phyloP scores from a whole-genome alignment of 1,140 invertebrate species.

The Scaptodrosophila lebanonensis region DNA sequence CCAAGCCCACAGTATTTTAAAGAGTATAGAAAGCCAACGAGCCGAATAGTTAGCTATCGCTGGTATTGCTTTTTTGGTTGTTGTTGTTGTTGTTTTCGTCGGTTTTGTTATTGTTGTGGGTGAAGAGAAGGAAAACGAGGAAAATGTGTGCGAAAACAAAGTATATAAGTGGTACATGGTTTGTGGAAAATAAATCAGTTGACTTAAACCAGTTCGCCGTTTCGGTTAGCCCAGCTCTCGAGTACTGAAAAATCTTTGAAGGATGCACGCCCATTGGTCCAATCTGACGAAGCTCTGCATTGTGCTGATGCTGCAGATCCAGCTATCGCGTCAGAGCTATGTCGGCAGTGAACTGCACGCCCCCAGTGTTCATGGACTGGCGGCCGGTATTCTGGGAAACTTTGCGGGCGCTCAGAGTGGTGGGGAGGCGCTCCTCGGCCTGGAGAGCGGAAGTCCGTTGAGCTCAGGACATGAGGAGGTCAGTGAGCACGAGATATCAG shows the following conservation, averaged over 20 bases:
- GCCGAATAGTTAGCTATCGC: too few relatives aligned
- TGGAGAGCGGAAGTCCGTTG: conserved; percentile 9
- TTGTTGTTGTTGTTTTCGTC: conserved; percentile 2
- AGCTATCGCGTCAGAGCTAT: conserved; percentile 32
- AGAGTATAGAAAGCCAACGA: conserved; percentile 36
- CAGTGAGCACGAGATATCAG: too few relatives aligned
- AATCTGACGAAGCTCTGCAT: too few relatives aligned
- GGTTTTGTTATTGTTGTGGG: conserved; percentile 12
- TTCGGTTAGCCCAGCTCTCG: conserved; percentile 26
- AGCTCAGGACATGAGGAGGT: background rate
- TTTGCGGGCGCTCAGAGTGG: conserved; percentile 53
- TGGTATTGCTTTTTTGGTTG: too few relatives aligned
- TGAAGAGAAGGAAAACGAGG: conserved; percentile 63
- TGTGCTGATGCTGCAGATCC: conserved; percentile 43
- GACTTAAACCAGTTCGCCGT: conserved; percentile 62
- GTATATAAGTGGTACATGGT: conserved; percentile 55
- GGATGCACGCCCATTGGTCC: conserved; percentile 39
- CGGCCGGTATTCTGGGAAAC: conserved; percentile 48
- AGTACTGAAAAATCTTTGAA: background rate
- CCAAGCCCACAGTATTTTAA: too few relatives aligned
- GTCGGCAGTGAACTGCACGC: conserved; percentile 31
- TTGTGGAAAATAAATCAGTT: conserved; percentile 63
- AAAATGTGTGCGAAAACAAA: conserved; percentile 48
- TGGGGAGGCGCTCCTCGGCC: conserved; percentile 49
- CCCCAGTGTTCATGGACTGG: conserved; percentile 32